Conservation (phyloP, 2,113 vertebrate species). For the Chaetodon auriga region DNA sequence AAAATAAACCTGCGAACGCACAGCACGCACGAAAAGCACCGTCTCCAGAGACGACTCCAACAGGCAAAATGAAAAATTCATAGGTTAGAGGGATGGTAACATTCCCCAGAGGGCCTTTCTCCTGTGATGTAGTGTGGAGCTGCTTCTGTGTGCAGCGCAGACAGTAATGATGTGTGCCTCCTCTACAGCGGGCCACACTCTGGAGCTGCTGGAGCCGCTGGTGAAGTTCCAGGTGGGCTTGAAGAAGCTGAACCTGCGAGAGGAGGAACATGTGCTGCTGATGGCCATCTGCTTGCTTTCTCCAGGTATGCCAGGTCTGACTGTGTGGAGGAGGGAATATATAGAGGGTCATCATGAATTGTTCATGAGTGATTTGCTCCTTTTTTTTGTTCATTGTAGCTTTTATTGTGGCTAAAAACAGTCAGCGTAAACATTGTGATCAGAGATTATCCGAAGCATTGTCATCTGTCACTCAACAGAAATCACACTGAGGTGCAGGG, state of each 20-base stretch:
- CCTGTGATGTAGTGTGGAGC: constrained; percentile 6
- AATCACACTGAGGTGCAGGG: background rate
- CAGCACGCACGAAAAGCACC: background rate
- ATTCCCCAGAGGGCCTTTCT: constrained; percentile 12
- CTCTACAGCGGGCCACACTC: constrained; percentile 91
- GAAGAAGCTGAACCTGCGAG: constrained; percentile 95
- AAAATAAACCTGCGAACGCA: background rate
- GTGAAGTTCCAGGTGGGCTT: constrained; percentile 97
- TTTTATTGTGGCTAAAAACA: background rate
- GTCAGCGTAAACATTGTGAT: background rate
- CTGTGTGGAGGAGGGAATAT: constrained; percentile 14
- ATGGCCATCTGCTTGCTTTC: constrained; percentile 99
- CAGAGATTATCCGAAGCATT: background rate
- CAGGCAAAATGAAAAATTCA: constrained; percentile 48
- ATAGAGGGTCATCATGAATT: constrained; percentile 23
- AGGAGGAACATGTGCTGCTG: constrained; percentile 96
- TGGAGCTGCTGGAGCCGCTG: constrained; percentile 95
- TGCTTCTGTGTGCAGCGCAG: background rate
- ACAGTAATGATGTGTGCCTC: constrained; percentile 40
- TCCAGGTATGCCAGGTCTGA: constrained; percentile 87
- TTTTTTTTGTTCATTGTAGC: background rate
- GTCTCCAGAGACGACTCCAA: constrained; percentile 21
- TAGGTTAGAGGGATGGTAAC: constrained; percentile 10
- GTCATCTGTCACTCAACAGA: background rate
- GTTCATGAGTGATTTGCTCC: constrained; percentile 14